Percentiles rank a stretch among this genome's conserved stretches.
Conservation (phyloP, 1,140 invertebrate genomes). For the Alviniconcha marisindica region DNA sequence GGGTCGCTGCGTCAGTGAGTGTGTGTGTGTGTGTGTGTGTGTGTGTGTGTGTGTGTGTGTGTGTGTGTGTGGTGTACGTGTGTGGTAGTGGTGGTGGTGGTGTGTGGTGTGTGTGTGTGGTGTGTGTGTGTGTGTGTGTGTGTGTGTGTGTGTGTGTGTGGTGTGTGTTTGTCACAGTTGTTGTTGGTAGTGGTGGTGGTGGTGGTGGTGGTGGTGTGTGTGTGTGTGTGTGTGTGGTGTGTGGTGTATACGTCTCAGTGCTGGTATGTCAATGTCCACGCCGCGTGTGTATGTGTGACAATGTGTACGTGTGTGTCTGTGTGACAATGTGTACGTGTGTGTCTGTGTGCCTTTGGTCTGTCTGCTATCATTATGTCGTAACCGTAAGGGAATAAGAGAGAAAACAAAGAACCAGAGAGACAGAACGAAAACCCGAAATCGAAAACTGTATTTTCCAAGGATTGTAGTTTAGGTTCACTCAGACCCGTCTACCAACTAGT, state of each 20-base stretch:
- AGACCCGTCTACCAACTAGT: no score
- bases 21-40: no score
- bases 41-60: no score
- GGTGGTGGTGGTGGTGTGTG: background rate
- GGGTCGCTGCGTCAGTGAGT: no score
- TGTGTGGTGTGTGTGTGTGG: background rate
- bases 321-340: constrained; percentile 3
- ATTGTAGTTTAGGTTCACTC: background rate
- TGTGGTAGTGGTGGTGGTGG: no score
- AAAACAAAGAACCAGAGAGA: constrained; percentile 16
- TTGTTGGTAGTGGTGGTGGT: background rate
- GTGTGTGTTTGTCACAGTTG: background rate
- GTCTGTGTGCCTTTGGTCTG: background rate
- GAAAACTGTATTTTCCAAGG: background rate
- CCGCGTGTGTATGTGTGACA: background rate
- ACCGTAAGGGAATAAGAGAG: background rate
- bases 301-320: constrained; percentile 21
- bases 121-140: background rate
- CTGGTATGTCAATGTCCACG: background rate
- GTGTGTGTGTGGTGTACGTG: no score
- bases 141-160: constrained; percentile 12
- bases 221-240: background rate
- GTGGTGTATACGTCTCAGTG: background rate
- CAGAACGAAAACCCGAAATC: background rate
- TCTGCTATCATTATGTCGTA: background rate